Percentiles rank a stretch among this genome's conserved stretches.
These are phyloP conservation scores for Myotis yumanensis DNA, from an alignment of 2,113 vertebrate genomes.

Conservation along the genomic window DNA sequence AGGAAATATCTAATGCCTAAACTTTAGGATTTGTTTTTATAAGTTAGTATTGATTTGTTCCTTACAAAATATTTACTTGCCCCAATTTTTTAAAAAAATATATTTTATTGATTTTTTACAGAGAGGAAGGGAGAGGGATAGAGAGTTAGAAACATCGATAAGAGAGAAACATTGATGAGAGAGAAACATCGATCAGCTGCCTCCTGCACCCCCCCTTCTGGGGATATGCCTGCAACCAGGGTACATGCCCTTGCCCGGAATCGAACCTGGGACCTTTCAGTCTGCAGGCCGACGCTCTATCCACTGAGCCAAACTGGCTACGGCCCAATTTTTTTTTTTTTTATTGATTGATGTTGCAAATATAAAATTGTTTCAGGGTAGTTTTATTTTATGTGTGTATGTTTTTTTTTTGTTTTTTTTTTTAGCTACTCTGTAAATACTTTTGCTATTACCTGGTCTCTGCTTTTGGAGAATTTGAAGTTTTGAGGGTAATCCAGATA, in stretches of 20 bases:
- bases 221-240: too few relatives aligned
- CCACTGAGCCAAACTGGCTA: too few relatives aligned
- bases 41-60: slow-evolving; percentile 4
- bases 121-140: too few relatives aligned
- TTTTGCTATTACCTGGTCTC: neutral
- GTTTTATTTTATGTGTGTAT: neutral
- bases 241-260: too few relatives aligned
- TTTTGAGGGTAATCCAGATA: neutral
- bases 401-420: neutral
- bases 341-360: slow-evolving; percentile 3
- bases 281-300: too few relatives aligned
- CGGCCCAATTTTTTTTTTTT: neutral
- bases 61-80: slow-evolving; percentile 39
- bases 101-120: too few relatives aligned
- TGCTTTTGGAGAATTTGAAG: neutral
- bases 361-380: slow-evolving; percentile 19
- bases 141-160: too few relatives aligned
- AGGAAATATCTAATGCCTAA: slow-evolving; percentile 16
- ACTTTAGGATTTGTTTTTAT: slow-evolving; percentile 28
- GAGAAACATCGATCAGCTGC: too few relatives aligned
- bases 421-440: neutral
- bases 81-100: neutral
- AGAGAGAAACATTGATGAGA: too few relatives aligned
- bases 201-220: too few relatives aligned
- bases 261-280: too few relatives aligned